phyloP scores from a whole-genome alignment of 37 sponge, comb jelly and placozoan genomes.

The Agelas oroides region DNA sequence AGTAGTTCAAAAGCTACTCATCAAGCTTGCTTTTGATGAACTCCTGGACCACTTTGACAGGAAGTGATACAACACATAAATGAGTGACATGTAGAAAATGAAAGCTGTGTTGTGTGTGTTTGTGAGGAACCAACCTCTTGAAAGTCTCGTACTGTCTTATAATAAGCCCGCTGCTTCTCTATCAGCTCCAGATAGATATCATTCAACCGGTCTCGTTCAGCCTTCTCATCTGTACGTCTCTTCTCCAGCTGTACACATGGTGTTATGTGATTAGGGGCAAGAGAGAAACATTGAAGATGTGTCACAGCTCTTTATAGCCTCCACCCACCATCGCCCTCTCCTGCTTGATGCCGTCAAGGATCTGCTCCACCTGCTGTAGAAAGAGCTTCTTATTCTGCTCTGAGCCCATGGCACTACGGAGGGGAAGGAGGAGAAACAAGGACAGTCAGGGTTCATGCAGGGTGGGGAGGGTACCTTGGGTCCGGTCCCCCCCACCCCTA shows the following conservation, averaged over 20 bases:
- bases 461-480: too few species aligned
- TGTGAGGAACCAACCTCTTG: slow-evolving; percentile 85
- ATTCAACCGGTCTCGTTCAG: slow-evolving; percentile 74
- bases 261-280: too few species aligned
- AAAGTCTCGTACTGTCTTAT: slow-evolving; percentile 89
- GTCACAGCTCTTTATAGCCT: not conserved
- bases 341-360: slow-evolving; percentile 81
- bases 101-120: too few species aligned
- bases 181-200: slow-evolving; percentile 81
- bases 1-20: too few species aligned
- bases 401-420: slow-evolving; percentile 73
- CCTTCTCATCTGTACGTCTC: slow-evolving; percentile 75
- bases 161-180: slow-evolving; percentile 91
- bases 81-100: too few species aligned
- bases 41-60: too few species aligned
- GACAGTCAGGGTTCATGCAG: too few species aligned
- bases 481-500: too few species aligned
- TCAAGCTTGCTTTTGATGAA: too few species aligned
- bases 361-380: slow-evolving; percentile 87
- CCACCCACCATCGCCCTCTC: slow-evolving; percentile 75
- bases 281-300: too few species aligned
- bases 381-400: slow-evolving; percentile 85
- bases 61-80: too few species aligned
- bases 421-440: not conserved
- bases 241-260: slow-evolving; percentile 58